Evolutionary conservation across 2,797 vertebrate species (phyloP).

Genomic region (Scleropages formosus): DNA sequence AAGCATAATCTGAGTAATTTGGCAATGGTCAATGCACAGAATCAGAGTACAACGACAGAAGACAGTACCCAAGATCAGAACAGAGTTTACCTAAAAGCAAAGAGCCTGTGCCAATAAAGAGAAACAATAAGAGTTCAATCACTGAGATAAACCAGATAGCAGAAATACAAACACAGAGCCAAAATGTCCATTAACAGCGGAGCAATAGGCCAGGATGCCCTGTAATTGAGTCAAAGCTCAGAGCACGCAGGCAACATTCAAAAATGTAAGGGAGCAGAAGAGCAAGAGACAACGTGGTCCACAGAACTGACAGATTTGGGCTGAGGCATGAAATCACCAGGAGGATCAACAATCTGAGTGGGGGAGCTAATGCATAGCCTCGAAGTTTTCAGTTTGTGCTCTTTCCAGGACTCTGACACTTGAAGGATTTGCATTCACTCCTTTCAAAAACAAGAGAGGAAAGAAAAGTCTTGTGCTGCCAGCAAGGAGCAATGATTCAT

Average conservation of each 20-base stretch:
- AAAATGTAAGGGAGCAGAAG: neutral
- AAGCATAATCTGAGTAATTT: too few relatives aligned
- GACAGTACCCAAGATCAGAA: too few relatives aligned
- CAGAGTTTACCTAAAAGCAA: neutral
- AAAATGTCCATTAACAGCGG: too few relatives aligned
- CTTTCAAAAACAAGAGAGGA: neutral
- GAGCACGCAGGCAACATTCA: neutral
- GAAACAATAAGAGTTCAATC: too few relatives aligned
- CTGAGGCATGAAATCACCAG: too few relatives aligned
- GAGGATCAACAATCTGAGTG: neutral
- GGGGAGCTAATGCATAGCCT: neutral
- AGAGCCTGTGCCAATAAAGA: neutral
- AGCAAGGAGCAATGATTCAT: neutral
- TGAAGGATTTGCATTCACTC: neutral
- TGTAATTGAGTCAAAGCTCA: neutral
- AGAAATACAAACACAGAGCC: too few relatives aligned
- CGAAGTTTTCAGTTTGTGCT: too few relatives aligned
- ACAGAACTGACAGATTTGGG: neutral
- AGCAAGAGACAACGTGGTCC: neutral
- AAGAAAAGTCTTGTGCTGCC: neutral
- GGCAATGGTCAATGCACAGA: neutral
- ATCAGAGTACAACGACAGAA: neutral
- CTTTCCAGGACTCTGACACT: neutral
- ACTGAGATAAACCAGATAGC: too few relatives aligned
- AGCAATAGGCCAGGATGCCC: neutral